These are phyloP conservation scores for Ephialtes manifestator DNA, from an alignment of 2,888 invertebrate species.

Conservation along the genomic window DNA sequence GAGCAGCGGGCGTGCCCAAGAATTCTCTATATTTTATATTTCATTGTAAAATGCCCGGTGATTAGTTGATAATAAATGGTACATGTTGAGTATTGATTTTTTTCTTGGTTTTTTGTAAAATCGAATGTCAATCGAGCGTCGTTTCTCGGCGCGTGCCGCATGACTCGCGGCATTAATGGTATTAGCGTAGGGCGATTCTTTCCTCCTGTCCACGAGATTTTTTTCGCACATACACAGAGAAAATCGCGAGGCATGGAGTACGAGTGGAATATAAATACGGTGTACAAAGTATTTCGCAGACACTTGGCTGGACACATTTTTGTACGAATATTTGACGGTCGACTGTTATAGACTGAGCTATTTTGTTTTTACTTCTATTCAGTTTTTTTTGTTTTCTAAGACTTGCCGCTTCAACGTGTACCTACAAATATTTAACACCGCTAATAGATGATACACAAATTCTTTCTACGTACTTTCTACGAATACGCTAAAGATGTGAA, in stretches of 20 bases:
- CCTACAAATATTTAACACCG: conserved; percentile 38
- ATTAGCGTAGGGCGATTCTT: conserved; percentile 46
- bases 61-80: conserved; percentile 78
- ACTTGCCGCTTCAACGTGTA: conserved; percentile 49
- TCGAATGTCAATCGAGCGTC: conserved; percentile 61
- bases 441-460: conserved; percentile 40
- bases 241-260: conserved; percentile 44
- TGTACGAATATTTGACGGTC: conserved; percentile 55
- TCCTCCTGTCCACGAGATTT: conserved; percentile 36
- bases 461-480: conserved; percentile 45
- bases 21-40: conserved; percentile 80
- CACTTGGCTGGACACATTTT: conserved; percentile 58
- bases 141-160: conserved; percentile 59
- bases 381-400: conserved; percentile 19
- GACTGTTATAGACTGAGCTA: conserved; percentile 65
- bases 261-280: conserved; percentile 48
- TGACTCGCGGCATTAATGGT: conserved; percentile 48
- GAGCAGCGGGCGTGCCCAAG: conserved; percentile 65
- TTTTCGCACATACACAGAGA: conserved; percentile 45
- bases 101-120: conserved; percentile 63
- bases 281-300: conserved; percentile 60
- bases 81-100: conserved; percentile 76
- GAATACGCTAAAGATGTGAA: neutral
- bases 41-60: conserved; percentile 78
- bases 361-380: conserved; percentile 40